These are phyloP conservation scores for Nibea albiflora DNA, from an alignment of 2,113 vertebrate genomes.

Conservation along the genomic window DNA sequence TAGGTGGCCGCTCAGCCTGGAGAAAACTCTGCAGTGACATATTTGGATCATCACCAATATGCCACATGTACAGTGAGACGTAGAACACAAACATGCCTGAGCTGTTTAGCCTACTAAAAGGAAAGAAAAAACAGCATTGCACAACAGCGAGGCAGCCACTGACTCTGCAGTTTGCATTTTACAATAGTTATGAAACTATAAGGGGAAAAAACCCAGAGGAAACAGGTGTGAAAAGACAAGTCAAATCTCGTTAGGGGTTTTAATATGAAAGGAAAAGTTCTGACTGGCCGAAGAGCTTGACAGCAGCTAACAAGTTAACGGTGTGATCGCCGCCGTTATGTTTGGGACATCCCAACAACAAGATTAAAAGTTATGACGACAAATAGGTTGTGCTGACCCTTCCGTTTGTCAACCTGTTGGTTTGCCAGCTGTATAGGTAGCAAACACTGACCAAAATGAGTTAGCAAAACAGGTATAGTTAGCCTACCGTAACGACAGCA, in stretches of 20 bases:
- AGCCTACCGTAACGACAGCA: neutral
- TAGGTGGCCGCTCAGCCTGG: neutral
- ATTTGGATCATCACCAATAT: conserved; percentile 69
- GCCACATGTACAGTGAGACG: conserved; percentile 78
- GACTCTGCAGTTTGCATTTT: neutral
- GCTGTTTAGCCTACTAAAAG: neutral
- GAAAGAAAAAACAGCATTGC: neutral
- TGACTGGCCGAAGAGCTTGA: neutral
- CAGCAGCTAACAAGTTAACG: neutral
- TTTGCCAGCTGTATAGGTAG: conserved; percentile 22
- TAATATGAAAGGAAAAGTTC: neutral
- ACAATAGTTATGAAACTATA: neutral
- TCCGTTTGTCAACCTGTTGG: conserved; percentile 37
- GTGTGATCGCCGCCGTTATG: neutral
- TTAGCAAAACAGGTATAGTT: neutral
- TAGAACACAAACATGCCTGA: neutral
- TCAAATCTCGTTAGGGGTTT: neutral
- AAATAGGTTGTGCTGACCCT: neutral
- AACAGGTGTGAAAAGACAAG: neutral
- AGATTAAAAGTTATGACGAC: neutral
- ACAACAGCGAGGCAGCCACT: neutral
- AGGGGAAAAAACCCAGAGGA: neutral
- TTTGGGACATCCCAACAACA: neutral
- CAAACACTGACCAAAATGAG: neutral
- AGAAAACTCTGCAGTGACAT: conserved; percentile 2